Evolutionary conservation across 2,113 vertebrate genomes (phyloP), one percentile per base, ranked within the genome.

Genomic region (Montifringilla adamsi): DNA sequence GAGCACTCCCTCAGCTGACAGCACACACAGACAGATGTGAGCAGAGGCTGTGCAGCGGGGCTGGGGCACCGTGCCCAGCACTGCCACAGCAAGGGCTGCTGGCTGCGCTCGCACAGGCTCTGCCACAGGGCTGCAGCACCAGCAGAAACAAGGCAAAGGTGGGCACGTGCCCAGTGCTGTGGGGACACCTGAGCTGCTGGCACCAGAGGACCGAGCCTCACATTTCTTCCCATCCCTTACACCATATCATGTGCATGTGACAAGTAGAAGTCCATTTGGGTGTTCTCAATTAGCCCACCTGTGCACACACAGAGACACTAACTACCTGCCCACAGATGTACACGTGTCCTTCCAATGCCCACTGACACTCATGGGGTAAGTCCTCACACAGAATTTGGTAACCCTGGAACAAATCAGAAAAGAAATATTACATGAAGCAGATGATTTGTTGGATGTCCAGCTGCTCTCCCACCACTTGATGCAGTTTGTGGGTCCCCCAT

Each of bases 121-220:
- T 28, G 47, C 70, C 17, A 5, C 39, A 5, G 23, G 35, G 16
- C 47, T 17, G 28, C 80, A 39, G 56, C 6, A 11, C 1, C 1
- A 35, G 69, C 1, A 0, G 56, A 31, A 39, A 2, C 4, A 11
- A 1, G 0, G 0, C 6, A 35, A 5, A 43, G 46, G 11, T 15
- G 15, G 8, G 31, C n/a, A 5, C 3, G 1, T 16, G 28, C 64
- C 28, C 47, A 4, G 52, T 2, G 26, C 15, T 4, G 0, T 0
- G 8, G 35, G 23, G 35, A 19, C 2, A 0, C 21, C 24, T 26
- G 56, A 52, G 73, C 73, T 66, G 78, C 37, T 6, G 28, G 24
- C 31, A 18, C 33, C 0, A 0, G 18, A 7, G 1, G 13, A 66
- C 41, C 15, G 11, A 50, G 28, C 62, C 63, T 20, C 46, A 14